Percentiles rank a stretch among this genome's conserved stretches.
Conservation (phyloP, 2,113 vertebrate species). For the Malaclemys terrapin region DNA sequence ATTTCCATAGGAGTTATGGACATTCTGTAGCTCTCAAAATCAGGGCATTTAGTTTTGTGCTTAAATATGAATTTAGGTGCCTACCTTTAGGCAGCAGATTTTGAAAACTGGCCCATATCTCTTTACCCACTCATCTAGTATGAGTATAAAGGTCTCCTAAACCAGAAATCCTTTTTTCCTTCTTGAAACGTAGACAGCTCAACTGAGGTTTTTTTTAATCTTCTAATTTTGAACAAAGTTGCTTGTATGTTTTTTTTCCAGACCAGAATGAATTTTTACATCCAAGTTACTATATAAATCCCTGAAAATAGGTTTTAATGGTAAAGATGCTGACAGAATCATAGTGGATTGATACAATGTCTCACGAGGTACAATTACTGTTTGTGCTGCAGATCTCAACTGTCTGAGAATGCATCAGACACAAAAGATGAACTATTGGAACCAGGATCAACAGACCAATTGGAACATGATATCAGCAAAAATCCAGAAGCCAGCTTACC, state of each 20-base stretch:
- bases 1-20: accelerated
- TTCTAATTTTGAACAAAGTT: neutral
- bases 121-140: neutral
- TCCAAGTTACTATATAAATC: neutral
- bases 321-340: neutral
- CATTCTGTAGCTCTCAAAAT: neutral
- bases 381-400: conserved; percentile 68
- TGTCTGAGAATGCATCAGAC: neutral
- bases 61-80: accelerated
- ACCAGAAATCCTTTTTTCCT: neutral
- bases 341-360: neutral
- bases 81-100: neutral
- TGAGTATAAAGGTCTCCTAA: neutral
- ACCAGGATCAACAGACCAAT: neutral
- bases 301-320: neutral
- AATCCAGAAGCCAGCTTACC: conserved; percentile 73
- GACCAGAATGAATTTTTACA: neutral
- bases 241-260: neutral
- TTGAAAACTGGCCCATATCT: accelerated
- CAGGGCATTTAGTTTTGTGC: neutral
- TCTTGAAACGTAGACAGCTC: neutral
- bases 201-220: neutral
- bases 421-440: conserved; percentile 64
- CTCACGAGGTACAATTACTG: neutral
- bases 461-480: accelerated